Conservation (phyloP, 2,888 invertebrate genomes). For the Coenonympha arcania region DNA sequence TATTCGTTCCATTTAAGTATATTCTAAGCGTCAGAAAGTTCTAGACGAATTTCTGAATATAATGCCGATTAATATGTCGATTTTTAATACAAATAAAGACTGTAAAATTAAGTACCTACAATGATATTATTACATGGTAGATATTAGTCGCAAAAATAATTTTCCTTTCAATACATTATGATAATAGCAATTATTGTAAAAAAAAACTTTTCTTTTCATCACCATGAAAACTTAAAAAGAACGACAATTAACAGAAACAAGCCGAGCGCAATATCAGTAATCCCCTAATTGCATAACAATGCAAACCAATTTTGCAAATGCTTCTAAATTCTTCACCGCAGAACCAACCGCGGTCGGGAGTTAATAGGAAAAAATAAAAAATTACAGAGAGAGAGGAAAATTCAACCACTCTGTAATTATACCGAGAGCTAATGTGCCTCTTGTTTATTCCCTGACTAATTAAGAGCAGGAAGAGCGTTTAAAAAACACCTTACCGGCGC, state of each 20-base stretch:
- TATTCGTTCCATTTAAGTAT: too few relatives aligned
- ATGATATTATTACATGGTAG: too few relatives aligned
- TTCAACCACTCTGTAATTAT: slow-evolving; percentile 63
- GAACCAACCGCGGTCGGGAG: slow-evolving; percentile 44
- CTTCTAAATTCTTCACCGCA: slow-evolving; percentile 65
- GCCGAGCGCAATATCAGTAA: slow-evolving; percentile 19
- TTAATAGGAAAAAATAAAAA: slow-evolving; percentile 43
- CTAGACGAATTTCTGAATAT: too few relatives aligned
- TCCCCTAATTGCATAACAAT: slow-evolving; percentile 47
- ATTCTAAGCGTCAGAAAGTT: too few relatives aligned
- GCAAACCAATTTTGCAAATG: slow-evolving; percentile 65
- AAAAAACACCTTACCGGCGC: slow-evolving; percentile 55
- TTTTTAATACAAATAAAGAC: too few relatives aligned
- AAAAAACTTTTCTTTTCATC: not conserved
- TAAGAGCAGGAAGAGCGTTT: slow-evolving; percentile 66
- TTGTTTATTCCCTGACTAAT: slow-evolving; percentile 72
- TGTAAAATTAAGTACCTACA: too few relatives aligned
- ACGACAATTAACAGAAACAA: slow-evolving; percentile 12
- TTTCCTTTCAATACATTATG: not conserved
- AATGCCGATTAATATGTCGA: too few relatives aligned
- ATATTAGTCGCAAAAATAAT: not conserved
- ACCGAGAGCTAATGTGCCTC: slow-evolving; percentile 69
- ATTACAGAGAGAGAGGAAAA: slow-evolving; percentile 33
- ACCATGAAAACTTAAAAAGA: slow-evolving; percentile 1
- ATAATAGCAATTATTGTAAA: too few relatives aligned